A percentile compares a stretch with the other conserved stretches of the same genome.
These are phyloP conservation scores for Myopa tessellatipennis DNA, from an alignment of 2,888 invertebrate species.

Conservation along the genomic window DNA sequence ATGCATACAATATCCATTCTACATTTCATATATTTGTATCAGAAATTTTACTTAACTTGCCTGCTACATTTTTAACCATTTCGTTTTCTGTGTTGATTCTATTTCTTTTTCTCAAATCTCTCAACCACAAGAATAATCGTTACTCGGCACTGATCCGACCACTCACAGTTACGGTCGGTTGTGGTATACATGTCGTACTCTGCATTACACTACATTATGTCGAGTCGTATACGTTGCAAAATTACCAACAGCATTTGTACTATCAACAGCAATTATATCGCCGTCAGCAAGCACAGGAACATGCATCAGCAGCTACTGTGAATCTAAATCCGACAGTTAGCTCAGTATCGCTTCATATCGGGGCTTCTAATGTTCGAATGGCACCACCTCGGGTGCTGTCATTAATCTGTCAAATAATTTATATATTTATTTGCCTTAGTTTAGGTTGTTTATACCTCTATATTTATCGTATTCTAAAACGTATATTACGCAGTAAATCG, in stretches of 20 bases:
- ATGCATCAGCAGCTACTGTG: not conserved
- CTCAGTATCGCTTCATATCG: slow-evolving; percentile 42
- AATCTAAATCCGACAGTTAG: slow-evolving; percentile 3
- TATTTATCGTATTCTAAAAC: slow-evolving; percentile 81
- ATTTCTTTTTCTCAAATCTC: slow-evolving; percentile 84
- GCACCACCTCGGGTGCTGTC: slow-evolving; percentile 73
- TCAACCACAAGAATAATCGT: slow-evolving; percentile 78
- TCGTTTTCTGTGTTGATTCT: slow-evolving; percentile 89
- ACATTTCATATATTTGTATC: slow-evolving; percentile 83
- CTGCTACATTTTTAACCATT: slow-evolving; percentile 88
- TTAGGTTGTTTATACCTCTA: slow-evolving; percentile 88
- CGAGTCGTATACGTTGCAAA: slow-evolving; percentile 70
- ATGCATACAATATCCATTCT: slow-evolving; percentile 89
- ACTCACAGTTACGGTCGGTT: slow-evolving; percentile 81
- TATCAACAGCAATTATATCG: slow-evolving; percentile 62
- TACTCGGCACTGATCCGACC: slow-evolving; percentile 81
- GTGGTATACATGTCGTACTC: slow-evolving; percentile 81
- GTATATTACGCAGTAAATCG: slow-evolving; percentile 79
- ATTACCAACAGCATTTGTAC: slow-evolving; percentile 59
- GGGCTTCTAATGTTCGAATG: slow-evolving; percentile 51
- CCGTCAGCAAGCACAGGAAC: slow-evolving; percentile 54
- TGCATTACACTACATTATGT: slow-evolving; percentile 86
- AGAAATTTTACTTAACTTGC: slow-evolving; percentile 84
- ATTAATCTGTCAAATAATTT: slow-evolving; percentile 85
- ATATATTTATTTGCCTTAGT: slow-evolving; percentile 85